Evolutionary conservation across 2,113 vertebrate genomes (phyloP), one percentile per base, ranked within the genome.

Genomic region (Silurus glanis): DNA sequence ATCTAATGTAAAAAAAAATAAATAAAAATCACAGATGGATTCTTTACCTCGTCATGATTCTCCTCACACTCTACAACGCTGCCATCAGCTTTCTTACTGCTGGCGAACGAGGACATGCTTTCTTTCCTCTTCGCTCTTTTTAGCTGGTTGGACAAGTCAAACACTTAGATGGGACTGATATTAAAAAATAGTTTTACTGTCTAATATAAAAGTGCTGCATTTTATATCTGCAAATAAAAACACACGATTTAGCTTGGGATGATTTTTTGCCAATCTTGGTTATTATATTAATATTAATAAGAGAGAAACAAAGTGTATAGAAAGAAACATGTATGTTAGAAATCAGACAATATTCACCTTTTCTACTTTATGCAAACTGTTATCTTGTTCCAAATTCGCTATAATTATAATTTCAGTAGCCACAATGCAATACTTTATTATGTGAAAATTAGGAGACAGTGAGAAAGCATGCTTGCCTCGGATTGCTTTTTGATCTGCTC

Each of bases 401-500:
- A 51, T 14, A 69, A 3, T 37, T 69, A 69, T 37, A 37, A 37
- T 37, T 37, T 2, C 37, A 37, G 37, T 2, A 37, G 2, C 37
- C 37, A 37, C 37, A 37, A 37, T 37, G 37, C 37, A 37, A 37
- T 37, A 37, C 2, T 37, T 37, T 37, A 37, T 37, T 37, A 37
- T 0, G 37, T 37, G 37, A 37, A 37, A 58, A 28, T 1, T 25
- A 55, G 2, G 2, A 56, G 28, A 56, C 21, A 51, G 17, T 6
- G 49, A 76, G 23, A 59, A 2, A 58, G 6, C 17, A 13, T 19
- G 10, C 86, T 89, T 62, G 97, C 97, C 95, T 94, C 88, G 74
- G 93, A 95, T 56, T 98, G 96, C 83, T 94, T 96, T 91, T 96
- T 98, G 91, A 97, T 93, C 9, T 95, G 93, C 59, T 98, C 97